Base-by-base conservation (phyloP, 2,888 invertebrate species). In the Metallyticus violacea region DNA sequence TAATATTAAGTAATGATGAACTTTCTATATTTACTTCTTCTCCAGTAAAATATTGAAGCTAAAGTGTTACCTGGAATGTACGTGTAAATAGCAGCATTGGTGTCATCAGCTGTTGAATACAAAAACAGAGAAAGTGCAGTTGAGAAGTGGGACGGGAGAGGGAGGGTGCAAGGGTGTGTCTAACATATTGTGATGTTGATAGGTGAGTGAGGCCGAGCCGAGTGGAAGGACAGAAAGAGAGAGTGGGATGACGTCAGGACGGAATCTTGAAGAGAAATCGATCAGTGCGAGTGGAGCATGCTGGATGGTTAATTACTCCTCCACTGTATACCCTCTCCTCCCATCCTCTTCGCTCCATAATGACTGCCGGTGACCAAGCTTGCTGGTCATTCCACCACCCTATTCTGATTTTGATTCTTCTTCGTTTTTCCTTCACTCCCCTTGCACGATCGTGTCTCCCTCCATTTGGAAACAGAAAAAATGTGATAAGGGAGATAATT, bases 271-370 rank as follows among this genome's bases (percentile, higher is more conserved):
- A 87, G 87, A 29, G 87, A 85, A 81, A 87, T 87, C 87, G 87
- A 87, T 87, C 86, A 85, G 25, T 85, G 81, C 85, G 78, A 82
- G 77, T 85, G 86, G 81, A 81, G 62, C 85, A 26, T 86, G 88
- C 88, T 84, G 82, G 80, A 85, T 84, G 86, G 88, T 86, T 88
- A 88, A 88, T 88, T 88, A 88, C 87, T 86, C 77, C 84, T 84
- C 85, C 86, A 85, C 27, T 80, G 80, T 27, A 62, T 85, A 85
- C 87, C 77, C 85, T n/a, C 40, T 7, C 86, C 76, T 81, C 81
- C 26, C 79, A 15, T 27, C 76, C 30, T 78, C 78, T 77, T 79
- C 76, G 83, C 82, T 80, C 82, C 87, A 85, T 87, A 86, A 87
- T 87, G 87, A 87, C 85, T 87, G 83, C 83, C 87, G 79, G 82